Conservation (phyloP, 2,888 invertebrate genomes). For the Cosmia pyralina region DNA sequence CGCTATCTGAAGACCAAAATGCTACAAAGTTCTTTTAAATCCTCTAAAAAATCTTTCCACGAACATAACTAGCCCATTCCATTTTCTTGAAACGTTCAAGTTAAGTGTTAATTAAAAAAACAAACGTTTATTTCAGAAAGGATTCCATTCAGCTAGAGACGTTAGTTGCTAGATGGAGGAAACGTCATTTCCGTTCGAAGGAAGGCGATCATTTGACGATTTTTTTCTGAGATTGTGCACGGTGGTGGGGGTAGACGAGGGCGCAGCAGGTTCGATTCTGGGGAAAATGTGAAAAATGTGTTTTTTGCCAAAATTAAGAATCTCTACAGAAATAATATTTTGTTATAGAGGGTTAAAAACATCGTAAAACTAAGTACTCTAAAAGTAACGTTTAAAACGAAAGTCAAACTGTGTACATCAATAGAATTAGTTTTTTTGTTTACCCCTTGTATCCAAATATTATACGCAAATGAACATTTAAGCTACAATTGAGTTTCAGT, state of each 20-base stretch:
- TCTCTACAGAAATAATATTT: background rate
- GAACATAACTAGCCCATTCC: slow-evolving; percentile 45
- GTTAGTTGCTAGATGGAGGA: slow-evolving; percentile 69
- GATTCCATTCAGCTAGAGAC: slow-evolving; percentile 65
- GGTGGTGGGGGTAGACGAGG: slow-evolving; percentile 17
- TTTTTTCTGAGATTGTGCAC: slow-evolving; percentile 69
- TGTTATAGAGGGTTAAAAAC: background rate
- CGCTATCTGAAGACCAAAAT: slow-evolving; percentile 1
- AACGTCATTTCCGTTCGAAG: slow-evolving; percentile 78
- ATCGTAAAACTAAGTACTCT: background rate
- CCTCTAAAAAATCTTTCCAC: slow-evolving; percentile 36
- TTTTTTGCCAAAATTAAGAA: too few species aligned
- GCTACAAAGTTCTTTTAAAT: slow-evolving; percentile 25
- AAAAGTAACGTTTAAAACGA: background rate
- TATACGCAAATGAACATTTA: slow-evolving; percentile 1
- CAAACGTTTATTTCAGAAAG: slow-evolving; percentile 51
- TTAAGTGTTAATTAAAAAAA: slow-evolving; percentile 66
- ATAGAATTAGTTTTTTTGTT: background rate
- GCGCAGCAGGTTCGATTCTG: slow-evolving; percentile 10
- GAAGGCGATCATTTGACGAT: slow-evolving; percentile 77
- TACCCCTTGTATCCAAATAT: background rate
- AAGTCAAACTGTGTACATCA: background rate
- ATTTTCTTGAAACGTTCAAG: slow-evolving; percentile 55
- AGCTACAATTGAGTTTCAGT: slow-evolving; percentile 10
- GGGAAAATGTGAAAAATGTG: background rate